A percentile compares a stretch with the other conserved stretches of the same genome.
Conservation (phyloP, 2,113 vertebrate species). For the Phainopepla nitens region DNA sequence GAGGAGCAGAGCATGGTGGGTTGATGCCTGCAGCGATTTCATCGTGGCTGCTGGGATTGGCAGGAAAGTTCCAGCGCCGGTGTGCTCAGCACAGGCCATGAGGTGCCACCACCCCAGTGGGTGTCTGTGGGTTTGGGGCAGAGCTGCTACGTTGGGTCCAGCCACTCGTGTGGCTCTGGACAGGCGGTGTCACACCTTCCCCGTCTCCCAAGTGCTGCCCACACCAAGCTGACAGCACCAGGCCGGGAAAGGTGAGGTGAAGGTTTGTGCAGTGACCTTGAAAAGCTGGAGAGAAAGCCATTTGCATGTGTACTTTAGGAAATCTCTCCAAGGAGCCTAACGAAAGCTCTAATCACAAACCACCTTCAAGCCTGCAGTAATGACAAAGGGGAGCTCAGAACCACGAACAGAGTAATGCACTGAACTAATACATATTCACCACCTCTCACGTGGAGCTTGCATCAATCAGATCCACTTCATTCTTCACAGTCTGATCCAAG, state of each 20-base stretch:
- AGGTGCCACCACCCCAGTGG: not conserved
- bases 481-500: not conserved
- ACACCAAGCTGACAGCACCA: not conserved
- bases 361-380: not conserved
- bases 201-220: accelerated
- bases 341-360: not conserved
- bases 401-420: not conserved
- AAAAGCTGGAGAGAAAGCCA: not conserved
- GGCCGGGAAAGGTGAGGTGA: not conserved
- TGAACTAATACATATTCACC: conserved; percentile 10
- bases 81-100: not conserved
- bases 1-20: not conserved
- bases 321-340: conserved; percentile 5
- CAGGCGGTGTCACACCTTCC: accelerated
- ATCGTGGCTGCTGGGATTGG: not conserved
- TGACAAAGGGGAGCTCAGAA: conserved; percentile 15
- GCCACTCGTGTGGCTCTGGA: accelerated
- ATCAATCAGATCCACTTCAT: not conserved
- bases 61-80: accelerated
- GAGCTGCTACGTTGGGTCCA: not conserved
- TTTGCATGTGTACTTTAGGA: not conserved
- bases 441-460: not conserved
- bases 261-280: not conserved
- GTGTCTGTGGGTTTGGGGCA: not conserved
- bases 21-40: not conserved